phyloP scores from a whole-genome alignment of 2,888 invertebrate genomes.

The Onthophagus sagittarius region DNA sequence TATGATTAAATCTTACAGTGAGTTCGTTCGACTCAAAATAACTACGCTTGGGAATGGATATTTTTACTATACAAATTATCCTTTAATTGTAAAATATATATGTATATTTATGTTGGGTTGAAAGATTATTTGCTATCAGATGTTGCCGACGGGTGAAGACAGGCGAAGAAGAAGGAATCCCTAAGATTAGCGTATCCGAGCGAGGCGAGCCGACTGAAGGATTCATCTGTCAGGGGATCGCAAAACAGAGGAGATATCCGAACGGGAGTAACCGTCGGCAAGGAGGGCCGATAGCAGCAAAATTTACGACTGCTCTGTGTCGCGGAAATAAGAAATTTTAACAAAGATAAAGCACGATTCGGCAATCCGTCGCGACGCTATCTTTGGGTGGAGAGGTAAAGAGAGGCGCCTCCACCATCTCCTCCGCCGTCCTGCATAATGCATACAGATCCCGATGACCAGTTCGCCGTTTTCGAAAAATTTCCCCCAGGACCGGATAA shows the following conservation, averaged over 20 bases:
- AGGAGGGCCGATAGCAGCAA: conserved; percentile 9
- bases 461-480: conserved; percentile 4
- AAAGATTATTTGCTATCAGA: not conserved
- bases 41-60: too few relatives aligned
- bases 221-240: conserved; percentile 10
- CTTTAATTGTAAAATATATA: not conserved
- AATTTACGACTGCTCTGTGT: conserved; percentile 27
- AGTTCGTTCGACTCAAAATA: too few relatives aligned
- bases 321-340: conserved; percentile 29
- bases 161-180: not conserved
- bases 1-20: too few relatives aligned
- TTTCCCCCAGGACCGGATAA: not conserved
- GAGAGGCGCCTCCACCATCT: not conserved
- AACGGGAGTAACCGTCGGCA: conserved; percentile 11
- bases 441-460: conserved; percentile 11
- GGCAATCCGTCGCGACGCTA: conserved; percentile 17
- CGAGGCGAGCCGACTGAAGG: not conserved
- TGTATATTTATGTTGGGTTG: not conserved
- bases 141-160: not conserved
- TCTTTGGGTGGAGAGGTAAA: not conserved
- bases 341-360: conserved; percentile 29
- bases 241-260: conserved; percentile 8
- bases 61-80: not conserved
- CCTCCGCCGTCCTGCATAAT: not conserved
- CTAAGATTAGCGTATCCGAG: not conserved